A percentile compares a stretch with the other conserved stretches of the same genome.
These are phyloP conservation scores for Oppia nitens DNA, from an alignment of 1,140 invertebrate genomes.

Conservation along the genomic window DNA sequence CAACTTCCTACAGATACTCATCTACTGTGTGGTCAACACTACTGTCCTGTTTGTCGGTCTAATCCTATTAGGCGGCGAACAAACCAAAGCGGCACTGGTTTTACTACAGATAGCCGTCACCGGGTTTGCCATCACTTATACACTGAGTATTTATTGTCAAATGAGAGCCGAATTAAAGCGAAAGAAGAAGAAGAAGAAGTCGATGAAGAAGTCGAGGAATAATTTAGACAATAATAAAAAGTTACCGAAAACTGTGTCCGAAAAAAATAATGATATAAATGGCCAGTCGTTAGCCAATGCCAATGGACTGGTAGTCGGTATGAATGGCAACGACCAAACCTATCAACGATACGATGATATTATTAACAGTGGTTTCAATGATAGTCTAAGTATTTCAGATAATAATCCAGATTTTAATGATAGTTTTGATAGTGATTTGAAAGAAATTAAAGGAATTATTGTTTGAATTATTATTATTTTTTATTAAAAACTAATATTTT, in stretches of 20 bases:
- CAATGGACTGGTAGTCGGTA: too few relatives aligned
- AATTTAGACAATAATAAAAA: not conserved
- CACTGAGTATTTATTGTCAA: not conserved
- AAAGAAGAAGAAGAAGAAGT: not conserved
- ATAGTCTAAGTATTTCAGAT: too few relatives aligned
- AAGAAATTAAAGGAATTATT: too few relatives aligned
- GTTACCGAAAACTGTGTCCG: not conserved
- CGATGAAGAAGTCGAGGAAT: not conserved
- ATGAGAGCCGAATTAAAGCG: not conserved
- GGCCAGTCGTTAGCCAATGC: not conserved
- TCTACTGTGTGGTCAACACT: not conserved
- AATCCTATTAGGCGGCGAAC: not conserved
- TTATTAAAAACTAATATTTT: too few relatives aligned
- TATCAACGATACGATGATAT: too few relatives aligned
- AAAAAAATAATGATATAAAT: not conserved
- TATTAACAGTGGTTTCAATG: too few relatives aligned
- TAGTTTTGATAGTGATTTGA: too few relatives aligned
- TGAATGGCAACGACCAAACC: too few relatives aligned
- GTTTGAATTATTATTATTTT: too few relatives aligned
- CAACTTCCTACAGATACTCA: not conserved
- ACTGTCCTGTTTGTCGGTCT: not conserved
- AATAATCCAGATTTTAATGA: too few relatives aligned
- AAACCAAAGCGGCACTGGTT: not conserved
- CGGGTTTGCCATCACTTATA: not conserved
- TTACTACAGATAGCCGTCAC: not conserved